phyloP scores from a whole-genome alignment of 2,113 vertebrate genomes.

The Crotalus viridis region DNA sequence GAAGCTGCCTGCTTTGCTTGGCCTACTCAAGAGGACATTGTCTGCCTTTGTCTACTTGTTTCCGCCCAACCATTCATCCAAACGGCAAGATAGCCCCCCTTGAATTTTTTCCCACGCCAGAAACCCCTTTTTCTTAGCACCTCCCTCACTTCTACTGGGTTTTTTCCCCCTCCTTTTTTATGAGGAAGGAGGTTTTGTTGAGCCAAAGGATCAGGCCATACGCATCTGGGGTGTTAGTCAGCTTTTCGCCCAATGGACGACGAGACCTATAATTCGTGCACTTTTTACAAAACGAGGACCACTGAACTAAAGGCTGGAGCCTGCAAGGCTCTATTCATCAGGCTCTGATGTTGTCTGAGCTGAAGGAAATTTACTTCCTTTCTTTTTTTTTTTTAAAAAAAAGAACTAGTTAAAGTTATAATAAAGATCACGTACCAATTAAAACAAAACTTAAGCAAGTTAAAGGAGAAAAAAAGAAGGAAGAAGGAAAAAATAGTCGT shows the following conservation, averaged over 20 bases:
- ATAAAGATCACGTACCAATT: neutral
- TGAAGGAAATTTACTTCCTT: neutral
- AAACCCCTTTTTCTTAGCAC: neutral
- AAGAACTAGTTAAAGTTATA: neutral
- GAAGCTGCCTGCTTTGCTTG: neutral
- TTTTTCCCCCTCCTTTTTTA: neutral
- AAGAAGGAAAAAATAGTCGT: neutral
- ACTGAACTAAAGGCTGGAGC: neutral
- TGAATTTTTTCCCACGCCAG: constrained; percentile 1
- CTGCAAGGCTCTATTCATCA: neutral
- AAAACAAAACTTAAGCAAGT: neutral
- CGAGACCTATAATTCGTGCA: neutral
- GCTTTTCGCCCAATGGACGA: neutral
- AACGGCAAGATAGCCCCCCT: neutral
- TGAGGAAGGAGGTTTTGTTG: neutral
- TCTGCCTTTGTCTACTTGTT: neutral
- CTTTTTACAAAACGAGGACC: fast-evolving
- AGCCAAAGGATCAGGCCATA: neutral
- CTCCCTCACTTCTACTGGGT: neutral
- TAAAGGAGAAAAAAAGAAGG: neutral
- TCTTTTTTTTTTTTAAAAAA: neutral
- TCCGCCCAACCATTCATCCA: neutral
- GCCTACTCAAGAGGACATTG: neutral
- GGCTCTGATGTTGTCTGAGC: neutral
- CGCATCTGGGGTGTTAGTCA: neutral